Evolutionary conservation across 1,140 invertebrate species (phyloP).

Genomic region (Penaeus vannamei): DNA sequence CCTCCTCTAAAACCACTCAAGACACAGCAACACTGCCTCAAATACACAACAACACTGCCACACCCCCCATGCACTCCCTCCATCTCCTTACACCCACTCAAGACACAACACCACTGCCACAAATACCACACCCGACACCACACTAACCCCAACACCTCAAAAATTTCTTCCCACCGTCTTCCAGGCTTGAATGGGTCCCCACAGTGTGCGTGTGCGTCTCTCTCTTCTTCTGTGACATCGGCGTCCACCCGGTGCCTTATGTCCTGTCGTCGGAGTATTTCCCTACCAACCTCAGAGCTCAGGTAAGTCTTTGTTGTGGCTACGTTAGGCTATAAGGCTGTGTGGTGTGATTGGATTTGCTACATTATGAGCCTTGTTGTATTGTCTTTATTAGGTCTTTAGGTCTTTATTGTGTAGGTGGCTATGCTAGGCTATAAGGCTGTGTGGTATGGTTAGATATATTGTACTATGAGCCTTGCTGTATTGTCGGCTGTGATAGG

Average conservation of each 20-base stretch:
- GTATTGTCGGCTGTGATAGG: too few species aligned
- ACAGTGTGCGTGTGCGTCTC: slow-evolving; percentile 41
- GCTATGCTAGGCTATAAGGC: background rate
- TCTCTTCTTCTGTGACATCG: slow-evolving; percentile 55
- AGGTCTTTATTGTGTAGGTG: background rate
- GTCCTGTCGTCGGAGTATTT: slow-evolving; percentile 52
- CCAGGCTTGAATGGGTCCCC: slow-evolving; percentile 48
- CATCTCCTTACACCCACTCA: too few species aligned
- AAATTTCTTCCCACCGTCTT: background rate
- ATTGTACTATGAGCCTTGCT: too few species aligned
- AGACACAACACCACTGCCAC: too few species aligned
- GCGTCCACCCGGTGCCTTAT: slow-evolving; percentile 49
- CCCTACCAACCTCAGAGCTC: slow-evolving; percentile 41
- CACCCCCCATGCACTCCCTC: too few species aligned
- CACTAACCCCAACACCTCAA: too few species aligned
- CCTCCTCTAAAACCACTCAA: too few species aligned
- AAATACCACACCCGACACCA: too few species aligned
- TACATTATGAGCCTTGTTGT: too few species aligned
- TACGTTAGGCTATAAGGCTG: background rate
- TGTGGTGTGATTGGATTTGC: background rate
- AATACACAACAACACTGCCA: too few species aligned
- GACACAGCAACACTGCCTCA: too few species aligned
- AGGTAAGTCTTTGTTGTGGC: background rate
- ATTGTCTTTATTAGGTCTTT: too few species aligned
- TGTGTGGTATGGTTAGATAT: background rate